A percentile compares a stretch with the other conserved stretches of the same genome.
These are phyloP conservation scores for Vollenhovia emeryi DNA, from an alignment of 1,140 invertebrate species.

Conservation along the genomic window DNA sequence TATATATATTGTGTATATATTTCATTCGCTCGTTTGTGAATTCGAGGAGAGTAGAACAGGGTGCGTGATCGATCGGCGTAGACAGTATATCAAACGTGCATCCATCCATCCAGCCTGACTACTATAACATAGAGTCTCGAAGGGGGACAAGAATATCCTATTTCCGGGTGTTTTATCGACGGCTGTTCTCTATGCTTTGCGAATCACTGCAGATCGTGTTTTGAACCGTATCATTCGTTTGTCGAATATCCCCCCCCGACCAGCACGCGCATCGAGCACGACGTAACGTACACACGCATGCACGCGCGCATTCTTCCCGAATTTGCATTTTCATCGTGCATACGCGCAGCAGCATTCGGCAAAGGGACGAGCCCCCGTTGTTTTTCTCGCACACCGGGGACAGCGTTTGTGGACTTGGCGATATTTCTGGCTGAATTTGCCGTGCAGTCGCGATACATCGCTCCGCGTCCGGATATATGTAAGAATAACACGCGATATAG, in stretches of 20 bases:
- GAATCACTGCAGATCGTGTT: constrained; percentile 60
- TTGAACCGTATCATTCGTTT: constrained; percentile 56
- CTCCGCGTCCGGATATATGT: neutral
- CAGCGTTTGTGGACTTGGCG: constrained; percentile 51
- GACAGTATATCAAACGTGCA: constrained; percentile 63
- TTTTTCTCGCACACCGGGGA: constrained; percentile 32
- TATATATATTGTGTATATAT: no score
- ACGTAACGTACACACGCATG: neutral
- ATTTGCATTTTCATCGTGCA: constrained; percentile 56
- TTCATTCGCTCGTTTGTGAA: constrained; percentile 62
- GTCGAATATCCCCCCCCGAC: constrained; percentile 26
- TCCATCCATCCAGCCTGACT: constrained; percentile 55
- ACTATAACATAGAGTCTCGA: constrained; percentile 50
- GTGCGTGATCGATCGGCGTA: constrained; percentile 58
- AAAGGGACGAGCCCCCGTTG: constrained; percentile 23
- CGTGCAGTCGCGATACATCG: constrained; percentile 27
- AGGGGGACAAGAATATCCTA: constrained; percentile 61
- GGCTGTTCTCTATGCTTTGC: constrained; percentile 60
- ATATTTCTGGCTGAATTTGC: constrained; percentile 49
- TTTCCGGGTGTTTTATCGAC: constrained; percentile 66
- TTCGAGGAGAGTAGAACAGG: constrained; percentile 36
- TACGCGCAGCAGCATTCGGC: constrained; percentile 24
- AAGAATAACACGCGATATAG: constrained; percentile 50
- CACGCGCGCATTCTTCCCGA: neutral
- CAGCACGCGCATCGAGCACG: neutral